Conservation (phyloP, 2,888 invertebrate genomes). For the Melanchra persicariae region DNA sequence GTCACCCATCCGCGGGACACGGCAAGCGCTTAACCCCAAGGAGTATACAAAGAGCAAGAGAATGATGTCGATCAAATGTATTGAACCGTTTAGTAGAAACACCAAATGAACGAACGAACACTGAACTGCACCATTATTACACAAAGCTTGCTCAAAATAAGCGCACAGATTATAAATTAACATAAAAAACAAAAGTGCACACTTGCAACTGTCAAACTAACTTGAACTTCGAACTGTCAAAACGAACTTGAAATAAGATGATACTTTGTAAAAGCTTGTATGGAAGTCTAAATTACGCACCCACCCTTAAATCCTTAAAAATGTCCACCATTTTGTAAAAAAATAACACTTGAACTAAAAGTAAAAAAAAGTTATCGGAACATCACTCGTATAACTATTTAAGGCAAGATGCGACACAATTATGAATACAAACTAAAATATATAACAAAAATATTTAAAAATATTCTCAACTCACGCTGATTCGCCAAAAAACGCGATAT, state of each 20-base stretch:
- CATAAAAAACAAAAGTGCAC: background rate
- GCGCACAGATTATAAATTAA: background rate
- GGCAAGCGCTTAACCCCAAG: no score
- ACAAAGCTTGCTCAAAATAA: background rate
- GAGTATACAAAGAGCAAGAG: no score
- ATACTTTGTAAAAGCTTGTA: background rate
- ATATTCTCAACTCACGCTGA: conserved; percentile 42
- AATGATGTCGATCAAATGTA: no score
- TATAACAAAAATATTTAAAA: conserved; percentile 19
- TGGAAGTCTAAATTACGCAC: conserved; percentile 27
- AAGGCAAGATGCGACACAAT: background rate
- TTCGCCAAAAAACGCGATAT: conserved; percentile 34
- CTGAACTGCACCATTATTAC: background rate
- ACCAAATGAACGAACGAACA: background rate
- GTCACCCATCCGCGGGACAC: no score
- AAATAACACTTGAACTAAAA: background rate
- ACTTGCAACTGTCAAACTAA: no score
- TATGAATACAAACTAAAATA: conserved; percentile 9
- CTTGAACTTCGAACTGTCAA: background rate
- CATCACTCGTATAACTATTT: background rate
- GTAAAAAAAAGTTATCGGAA: background rate
- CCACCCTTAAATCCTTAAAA: conserved; percentile 42
- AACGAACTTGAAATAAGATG: background rate
- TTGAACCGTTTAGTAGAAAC: background rate
- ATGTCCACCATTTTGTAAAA: conserved; percentile 42